Conservation (phyloP, 1,140 invertebrate species). For the Thaumatotibia leucotreta region DNA sequence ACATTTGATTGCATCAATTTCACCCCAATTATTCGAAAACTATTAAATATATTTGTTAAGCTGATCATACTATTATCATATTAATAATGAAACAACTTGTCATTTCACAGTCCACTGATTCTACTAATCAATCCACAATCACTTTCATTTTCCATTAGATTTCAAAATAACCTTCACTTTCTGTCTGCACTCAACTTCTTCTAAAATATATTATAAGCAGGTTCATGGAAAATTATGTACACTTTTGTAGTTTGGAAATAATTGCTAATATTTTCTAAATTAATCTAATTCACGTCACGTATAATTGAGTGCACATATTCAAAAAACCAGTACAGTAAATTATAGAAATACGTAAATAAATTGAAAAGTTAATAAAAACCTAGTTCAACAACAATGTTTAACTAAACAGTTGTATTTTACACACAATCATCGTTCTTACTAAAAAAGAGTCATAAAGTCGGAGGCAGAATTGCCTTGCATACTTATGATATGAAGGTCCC, state of each 20-base stretch:
- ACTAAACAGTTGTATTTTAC: background rate
- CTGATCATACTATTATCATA: background rate
- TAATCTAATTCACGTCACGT: too few species aligned
- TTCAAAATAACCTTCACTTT: background rate
- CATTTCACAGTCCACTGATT: background rate
- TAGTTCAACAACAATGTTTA: background rate
- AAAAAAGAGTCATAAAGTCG: background rate
- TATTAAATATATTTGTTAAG: background rate
- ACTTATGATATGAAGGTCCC: background rate
- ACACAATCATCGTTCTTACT: background rate
- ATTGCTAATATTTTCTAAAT: too few species aligned
- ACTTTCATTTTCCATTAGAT: background rate
- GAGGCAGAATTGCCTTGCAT: background rate
- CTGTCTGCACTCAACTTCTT: too few species aligned
- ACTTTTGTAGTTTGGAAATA: too few species aligned
- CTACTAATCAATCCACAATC: background rate
- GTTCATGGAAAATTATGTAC: too few species aligned
- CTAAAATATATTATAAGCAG: too few species aligned
- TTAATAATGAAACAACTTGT: background rate
- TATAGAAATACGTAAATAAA: background rate
- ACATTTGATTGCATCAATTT: background rate
- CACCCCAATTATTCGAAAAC: background rate
- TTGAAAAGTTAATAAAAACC: too few species aligned
- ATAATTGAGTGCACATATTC: too few species aligned
- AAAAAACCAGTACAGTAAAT: too few species aligned